Evolutionary conservation across 2,888 invertebrate species (phyloP), one percentile per base, ranked within the genome.

Genomic region (Petrolisthes cinctipes): DNA sequence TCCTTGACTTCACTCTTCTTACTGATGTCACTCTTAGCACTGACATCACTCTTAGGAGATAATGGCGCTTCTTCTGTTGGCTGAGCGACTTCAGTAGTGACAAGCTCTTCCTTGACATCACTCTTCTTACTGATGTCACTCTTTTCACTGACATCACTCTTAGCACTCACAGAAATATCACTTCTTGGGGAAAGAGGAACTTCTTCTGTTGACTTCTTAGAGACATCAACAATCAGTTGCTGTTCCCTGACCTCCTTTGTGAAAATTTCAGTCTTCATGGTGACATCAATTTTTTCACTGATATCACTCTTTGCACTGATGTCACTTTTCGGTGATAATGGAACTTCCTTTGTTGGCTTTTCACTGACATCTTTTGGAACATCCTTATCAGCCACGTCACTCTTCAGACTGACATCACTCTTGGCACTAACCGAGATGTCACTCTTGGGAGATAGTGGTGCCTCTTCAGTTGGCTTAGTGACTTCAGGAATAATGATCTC

Each of bases 371-470:
- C 37, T 37, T 37, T n/a, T 17, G 68, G n/a, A 68, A 78, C 11
- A 7, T 78, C 78, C 20, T 51, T 78, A 23, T 83, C 37, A 37
- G 37, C 51, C 1, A 75, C 37, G 7, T 78, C 78, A 78, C 51
- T 85, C 80, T 80, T 85, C 9, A 57, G 11, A 75, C 82, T 86
- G 53, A 81, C 23, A 57, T 86, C 86, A 86, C 81, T 86, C 81
- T 75, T 81, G 56, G 78, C 14, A 78, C 84, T 53, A 71, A n/a
- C 68, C n/a, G 79, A 79, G 66, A 83, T 68, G 71, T 86, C 86
- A 83, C 86, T 86, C 73, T 83, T 86, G 0, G 86, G 86, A 68
- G 86, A 86, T 4, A 86, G 6, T 5, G 83, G 79, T 37, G 23
- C 86, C 51, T 83, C 85, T 23, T 85, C 80, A 9, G 17, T 80